Evolutionary conservation across 2,113 vertebrate genomes (phyloP).

Genomic region (Hucho hucho): DNA sequence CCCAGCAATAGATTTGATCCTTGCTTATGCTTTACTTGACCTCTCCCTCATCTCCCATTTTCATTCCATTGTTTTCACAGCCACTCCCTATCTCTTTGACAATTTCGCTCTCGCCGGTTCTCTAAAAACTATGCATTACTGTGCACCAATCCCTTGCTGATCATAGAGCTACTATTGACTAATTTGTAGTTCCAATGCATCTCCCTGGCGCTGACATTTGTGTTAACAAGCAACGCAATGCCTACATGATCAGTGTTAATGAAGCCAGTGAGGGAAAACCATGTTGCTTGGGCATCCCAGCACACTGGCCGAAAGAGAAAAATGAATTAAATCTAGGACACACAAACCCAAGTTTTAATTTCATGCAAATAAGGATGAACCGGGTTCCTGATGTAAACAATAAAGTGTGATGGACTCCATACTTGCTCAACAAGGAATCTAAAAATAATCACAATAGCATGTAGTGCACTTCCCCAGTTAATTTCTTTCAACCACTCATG

Average conservation of each 20-base stretch:
- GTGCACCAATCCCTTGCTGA: slow-evolving; percentile 6
- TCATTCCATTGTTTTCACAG: background rate
- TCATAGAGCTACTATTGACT: slow-evolving; percentile 16
- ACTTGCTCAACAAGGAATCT: too few relatives aligned
- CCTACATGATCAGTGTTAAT: slow-evolving; percentile 48
- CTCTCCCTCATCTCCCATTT: too few relatives aligned
- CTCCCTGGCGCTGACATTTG: slow-evolving; percentile 32
- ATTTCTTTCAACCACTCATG: too few relatives aligned
- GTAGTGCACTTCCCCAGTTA: too few relatives aligned
- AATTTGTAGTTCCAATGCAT: slow-evolving; percentile 33
- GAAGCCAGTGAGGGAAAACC: slow-evolving; percentile 23
- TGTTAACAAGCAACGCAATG: slow-evolving; percentile 30
- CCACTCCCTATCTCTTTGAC: slow-evolving; percentile 7
- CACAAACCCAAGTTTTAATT: slow-evolving; percentile 46
- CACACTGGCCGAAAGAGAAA: slow-evolving; percentile 18
- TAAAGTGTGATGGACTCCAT: slow-evolving; percentile 17
- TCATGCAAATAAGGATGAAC: slow-evolving; percentile 58
- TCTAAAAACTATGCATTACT: slow-evolving; percentile 19
- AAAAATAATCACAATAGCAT: too few relatives aligned
- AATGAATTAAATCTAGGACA: slow-evolving; percentile 11
- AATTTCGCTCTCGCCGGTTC: slow-evolving; percentile 17
- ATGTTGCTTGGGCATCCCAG: slow-evolving; percentile 18
- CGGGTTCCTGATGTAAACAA: slow-evolving; percentile 37
- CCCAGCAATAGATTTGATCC: too few relatives aligned
- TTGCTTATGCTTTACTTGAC: too few relatives aligned